A percentile compares a stretch with the other conserved stretches of the same genome.
Evolutionary conservation across 2,888 invertebrate genomes (phyloP).

Genomic region (Seira ritae): DNA sequence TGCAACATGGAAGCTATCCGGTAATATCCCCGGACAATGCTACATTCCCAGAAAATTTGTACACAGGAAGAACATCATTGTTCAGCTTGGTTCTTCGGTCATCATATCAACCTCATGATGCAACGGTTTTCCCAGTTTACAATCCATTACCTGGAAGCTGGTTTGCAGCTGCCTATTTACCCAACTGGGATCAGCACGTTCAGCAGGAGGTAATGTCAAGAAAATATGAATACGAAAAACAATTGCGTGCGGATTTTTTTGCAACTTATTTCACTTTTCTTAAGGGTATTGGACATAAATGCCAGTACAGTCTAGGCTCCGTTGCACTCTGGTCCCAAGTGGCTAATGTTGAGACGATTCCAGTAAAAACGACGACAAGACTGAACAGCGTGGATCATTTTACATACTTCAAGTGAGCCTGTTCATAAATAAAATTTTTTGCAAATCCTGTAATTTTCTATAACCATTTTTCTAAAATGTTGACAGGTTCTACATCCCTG

Average conservation of each 20-base stretch:
- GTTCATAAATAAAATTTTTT: slow-evolving; percentile 19
- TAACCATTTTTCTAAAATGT: slow-evolving; percentile 2
- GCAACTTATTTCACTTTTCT: slow-evolving; percentile 46
- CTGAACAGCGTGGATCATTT: slow-evolving; percentile 76
- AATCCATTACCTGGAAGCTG: slow-evolving; percentile 83
- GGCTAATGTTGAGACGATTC: slow-evolving; percentile 76
- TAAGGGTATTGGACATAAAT: slow-evolving; percentile 77
- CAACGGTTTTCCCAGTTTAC: slow-evolving; percentile 76
- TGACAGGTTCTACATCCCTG: slow-evolving; percentile 77
- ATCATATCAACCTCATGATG: slow-evolving; percentile 76
- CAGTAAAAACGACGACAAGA: slow-evolving; percentile 75
- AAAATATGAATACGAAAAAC: not conserved
- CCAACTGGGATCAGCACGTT: slow-evolving; percentile 77
- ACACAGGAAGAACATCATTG: slow-evolving; percentile 75
- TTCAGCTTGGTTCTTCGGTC: slow-evolving; percentile 74
- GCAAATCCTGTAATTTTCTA: slow-evolving; percentile 13
- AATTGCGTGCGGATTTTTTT: too few species aligned
- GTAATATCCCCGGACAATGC: slow-evolving; percentile 89
- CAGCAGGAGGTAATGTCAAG: slow-evolving; percentile 76
- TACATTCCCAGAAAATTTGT: slow-evolving; percentile 83
- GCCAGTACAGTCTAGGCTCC: slow-evolving; percentile 77
- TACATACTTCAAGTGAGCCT: slow-evolving; percentile 77
- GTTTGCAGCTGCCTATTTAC: slow-evolving; percentile 84
- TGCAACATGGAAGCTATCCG: slow-evolving; percentile 89
- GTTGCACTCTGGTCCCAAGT: slow-evolving; percentile 77